These are phyloP conservation scores for Ochotona curzoniae DNA, from an alignment of 2,113 vertebrate genomes.

Conservation along the genomic window DNA sequence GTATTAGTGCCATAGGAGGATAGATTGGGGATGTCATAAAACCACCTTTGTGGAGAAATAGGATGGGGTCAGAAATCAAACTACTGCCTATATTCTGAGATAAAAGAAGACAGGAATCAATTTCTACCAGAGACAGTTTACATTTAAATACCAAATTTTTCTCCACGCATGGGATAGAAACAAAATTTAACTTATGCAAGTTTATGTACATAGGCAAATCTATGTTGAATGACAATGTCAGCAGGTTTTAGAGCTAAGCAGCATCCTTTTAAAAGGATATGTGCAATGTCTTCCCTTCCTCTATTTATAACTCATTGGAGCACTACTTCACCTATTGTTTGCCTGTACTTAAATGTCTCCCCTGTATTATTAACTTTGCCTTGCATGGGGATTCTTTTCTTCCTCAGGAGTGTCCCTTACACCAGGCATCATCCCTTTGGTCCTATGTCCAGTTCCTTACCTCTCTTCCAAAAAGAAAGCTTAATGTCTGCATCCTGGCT, in stretches of 20 bases:
- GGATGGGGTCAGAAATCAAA: background rate
- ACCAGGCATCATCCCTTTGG: background rate
- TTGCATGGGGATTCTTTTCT: background rate
- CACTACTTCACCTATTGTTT: background rate
- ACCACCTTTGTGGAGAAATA: background rate
- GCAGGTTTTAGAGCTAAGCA: background rate
- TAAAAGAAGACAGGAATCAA: background rate
- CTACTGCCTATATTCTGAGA: background rate
- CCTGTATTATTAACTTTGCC: background rate
- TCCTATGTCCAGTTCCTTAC: background rate
- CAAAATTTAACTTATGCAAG: no score
- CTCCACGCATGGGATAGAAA: no score
- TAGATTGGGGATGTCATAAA: background rate
- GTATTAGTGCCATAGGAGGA: background rate
- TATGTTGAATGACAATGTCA: background rate
- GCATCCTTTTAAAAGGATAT: background rate
- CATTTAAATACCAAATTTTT: background rate
- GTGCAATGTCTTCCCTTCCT: background rate
- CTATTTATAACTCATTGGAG: background rate
- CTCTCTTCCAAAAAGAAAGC: constrained; percentile 38
- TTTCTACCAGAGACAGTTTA: background rate
- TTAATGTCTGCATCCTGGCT: constrained; percentile 23
- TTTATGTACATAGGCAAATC: no score
- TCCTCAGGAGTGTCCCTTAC: background rate
- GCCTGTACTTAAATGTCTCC: background rate